Evolutionary conservation across 1,140 invertebrate species (phyloP), one percentile per base, ranked within the genome.

Genomic region (Harlomillsia oculata): DNA sequence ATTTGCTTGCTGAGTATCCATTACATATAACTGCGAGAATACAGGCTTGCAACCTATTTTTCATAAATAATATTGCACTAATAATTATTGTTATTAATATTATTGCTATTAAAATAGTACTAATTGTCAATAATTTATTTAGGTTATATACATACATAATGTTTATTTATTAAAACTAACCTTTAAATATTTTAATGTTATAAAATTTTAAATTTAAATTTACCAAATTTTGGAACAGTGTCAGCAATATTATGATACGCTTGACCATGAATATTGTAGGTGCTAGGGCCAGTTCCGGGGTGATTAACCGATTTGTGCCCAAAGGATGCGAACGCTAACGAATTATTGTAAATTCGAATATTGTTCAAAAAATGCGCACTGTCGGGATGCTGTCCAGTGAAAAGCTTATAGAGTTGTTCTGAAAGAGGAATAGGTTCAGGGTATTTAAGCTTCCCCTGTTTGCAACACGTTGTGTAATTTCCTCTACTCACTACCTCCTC

Each of bases 261-360:
- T 62, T 75, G 71, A 28, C 75, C 72, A 69, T 76, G 70, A 39
- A 76, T 69, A 67, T 72, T 72, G 60, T 73, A 75, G 55, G 25
- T 46, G 6, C 32, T 14, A 41, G 70, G 64, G 60, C 67, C 66
- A 62, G 68, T 69, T 63, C 66, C 65, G 56, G 58, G 50, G 65
- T 57, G 53, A 41, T 48, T 59, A 29, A 60, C 63, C 56, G 65
- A 60, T 52, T 66, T 67, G 64, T 68, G 69, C 50, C 68, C 68
- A 66, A 73, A 69, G 52, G 71, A 73, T 49, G 68, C 71, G 66
- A 73, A 71, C 59, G 69, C 65, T 50, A 76, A 74, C 21, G 67
- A 68, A 49, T 25, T 69, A 69, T 75, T 75, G 67, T 70, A 72
- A 56, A 60, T 67, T 29, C 70, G 62, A 55, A 72, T 73, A 26